Base-by-base conservation (phyloP, 2,113 vertebrate genomes). In the Capra hircus region DNA sequence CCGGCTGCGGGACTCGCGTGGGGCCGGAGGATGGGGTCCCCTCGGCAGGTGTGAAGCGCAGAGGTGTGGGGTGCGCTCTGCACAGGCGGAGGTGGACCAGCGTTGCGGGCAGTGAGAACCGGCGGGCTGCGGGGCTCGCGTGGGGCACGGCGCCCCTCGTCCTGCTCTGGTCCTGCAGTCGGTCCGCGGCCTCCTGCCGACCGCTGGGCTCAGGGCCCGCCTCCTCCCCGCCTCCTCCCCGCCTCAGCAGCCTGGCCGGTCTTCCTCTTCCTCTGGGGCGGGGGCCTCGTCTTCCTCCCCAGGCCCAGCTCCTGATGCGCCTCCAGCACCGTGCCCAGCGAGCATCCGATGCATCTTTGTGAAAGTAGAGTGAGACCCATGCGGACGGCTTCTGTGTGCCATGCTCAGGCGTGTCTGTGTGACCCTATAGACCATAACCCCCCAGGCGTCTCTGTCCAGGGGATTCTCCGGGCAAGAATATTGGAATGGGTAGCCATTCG, bases 121-220 rank as follows among this genome's bases (percentile, higher is more conserved):
- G 1, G 57, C 25, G 0, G 25, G 57, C 25, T 59, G 27, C 0
- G 12, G 27, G 60, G 62, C 62, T 33, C 7, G 14, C 28, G 1
- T 62, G 28, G 28, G 13, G 28, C 77, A 10, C 13, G 4, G 77
- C 15, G 11, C 23, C 5, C 16, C 27, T 25, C 15, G 0, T 5
- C 40, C 36, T 28, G 7, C 19, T 25, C 23, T 9, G 52, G 52
- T 7, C 91, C 74, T 33, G 5, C 21, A 30, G 27, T 25, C 14
- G 1, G 40, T 7, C 30, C 0, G 16, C 6, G 1, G 10, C 15
- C 40, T 12, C 33, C 62, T 16, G 15, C 30, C 17, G 28, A 40
- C 33, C 3, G 1, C 4, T 0, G 2, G 0, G 8, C 2, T 1
- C 11, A 3, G 7, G 3, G n/a, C 5, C 11, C 7, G 3, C 30